Evolutionary conservation across 2,113 vertebrate genomes (phyloP), one percentile per base, ranked within the genome.

Genomic region (Paraplagusia blochii): DNA sequence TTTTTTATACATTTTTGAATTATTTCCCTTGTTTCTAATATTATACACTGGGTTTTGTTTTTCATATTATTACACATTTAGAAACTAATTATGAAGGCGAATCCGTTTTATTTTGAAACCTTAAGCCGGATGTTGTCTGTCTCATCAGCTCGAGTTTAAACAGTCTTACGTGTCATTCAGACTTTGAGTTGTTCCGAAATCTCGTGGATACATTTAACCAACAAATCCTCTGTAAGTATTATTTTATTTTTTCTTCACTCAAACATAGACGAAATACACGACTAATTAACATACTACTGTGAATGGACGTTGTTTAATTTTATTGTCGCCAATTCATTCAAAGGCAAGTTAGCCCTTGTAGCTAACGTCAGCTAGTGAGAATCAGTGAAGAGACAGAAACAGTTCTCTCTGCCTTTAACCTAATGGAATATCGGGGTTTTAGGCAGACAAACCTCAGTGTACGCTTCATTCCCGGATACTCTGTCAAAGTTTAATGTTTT

Each of bases 91-190:
- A 11, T 1, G 12, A 9, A 12, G 10, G 13, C 19, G 22, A 7
- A 13, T 6, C 3, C 46, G 5, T 17, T 49, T 82, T 77, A 57
- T 19, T 82, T 7, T 76, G 72, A 76, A 58, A 60, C 11, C 0
- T 0, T 0, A 0, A 0, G 66, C 56, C 69, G 73, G 83, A 81
- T 53, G 3, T 9, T 17, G 0, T 2, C 0, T 11, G 1, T 15
- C 1, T 7, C 11, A 34, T 1, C 0, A 0, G 0, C 12, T 40
- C 9, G 42, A 11, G 51, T 79, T 60, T 82, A 51, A 46, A 64
- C 15, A 3, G 3, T 75, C 60, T 44, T 79, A 85, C 84, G 84
- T 86, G 82, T 88, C 84, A 84, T 66, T 84, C n/a, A 9, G 49
- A 67, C 70, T 65, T 46, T 48, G 42, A 59, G 9, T 66, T 39